A percentile compares a stretch with the other conserved stretches of the same genome.
These are phyloP conservation scores for Acrobasis repandana DNA, from an alignment of 2,888 invertebrate species.

Conservation along the genomic window DNA sequence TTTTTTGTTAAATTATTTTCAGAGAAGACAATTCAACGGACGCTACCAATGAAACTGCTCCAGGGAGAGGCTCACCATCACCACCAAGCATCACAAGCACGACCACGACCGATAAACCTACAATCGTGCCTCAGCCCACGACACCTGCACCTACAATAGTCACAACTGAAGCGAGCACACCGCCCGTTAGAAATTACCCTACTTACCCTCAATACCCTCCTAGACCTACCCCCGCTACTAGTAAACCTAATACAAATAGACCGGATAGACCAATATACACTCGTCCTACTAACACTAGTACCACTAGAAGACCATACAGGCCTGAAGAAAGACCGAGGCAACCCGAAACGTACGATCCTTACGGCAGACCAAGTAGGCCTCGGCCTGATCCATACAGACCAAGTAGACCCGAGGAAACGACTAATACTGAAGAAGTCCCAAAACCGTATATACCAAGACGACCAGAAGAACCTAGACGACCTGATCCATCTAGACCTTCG, in stretches of 20 bases:
- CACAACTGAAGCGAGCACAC: background rate
- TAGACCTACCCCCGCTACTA: conserved; percentile 35
- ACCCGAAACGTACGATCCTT: conserved; percentile 11
- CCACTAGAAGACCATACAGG: conserved; percentile 36
- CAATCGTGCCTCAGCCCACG: conserved; percentile 26
- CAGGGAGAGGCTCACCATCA: conserved; percentile 21
- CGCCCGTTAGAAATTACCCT: conserved; percentile 27
- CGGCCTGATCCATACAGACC: conserved; percentile 30
- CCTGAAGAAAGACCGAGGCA: conserved; percentile 33
- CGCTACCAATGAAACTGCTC: conserved; percentile 31
- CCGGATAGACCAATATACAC: conserved; percentile 31
- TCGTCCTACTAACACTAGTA: conserved; percentile 28
- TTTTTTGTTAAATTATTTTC: conserved; percentile 26
- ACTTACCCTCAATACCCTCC: conserved; percentile 28
- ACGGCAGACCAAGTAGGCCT: conserved; percentile 21
- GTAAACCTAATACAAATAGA: conserved; percentile 33
- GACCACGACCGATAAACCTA: conserved; percentile 31
- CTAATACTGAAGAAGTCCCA: conserved; percentile 15
- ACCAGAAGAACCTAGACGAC: conserved; percentile 21
- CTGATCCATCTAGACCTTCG: conserved; percentile 23
- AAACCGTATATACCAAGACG: conserved; percentile 20
- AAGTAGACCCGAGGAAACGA: conserved; percentile 12
- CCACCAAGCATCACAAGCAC: conserved; percentile 38
- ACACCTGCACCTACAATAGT: conserved; percentile 17
- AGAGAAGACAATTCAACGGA: conserved; percentile 54